These are phyloP conservation scores for Maccullochella peelii DNA, from an alignment of 2,113 vertebrate species.

Conservation along the genomic window DNA sequence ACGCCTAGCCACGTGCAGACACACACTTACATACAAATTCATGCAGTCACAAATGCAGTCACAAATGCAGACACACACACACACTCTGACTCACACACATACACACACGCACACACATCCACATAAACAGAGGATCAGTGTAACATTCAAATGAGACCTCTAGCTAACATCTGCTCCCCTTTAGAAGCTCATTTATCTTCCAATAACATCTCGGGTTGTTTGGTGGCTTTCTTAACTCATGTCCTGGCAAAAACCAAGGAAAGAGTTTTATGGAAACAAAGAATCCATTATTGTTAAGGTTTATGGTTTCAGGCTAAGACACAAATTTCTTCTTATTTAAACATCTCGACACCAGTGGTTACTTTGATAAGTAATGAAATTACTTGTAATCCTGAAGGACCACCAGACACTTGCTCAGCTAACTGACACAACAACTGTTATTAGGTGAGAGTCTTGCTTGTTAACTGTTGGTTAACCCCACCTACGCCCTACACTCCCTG, in stretches of 20 bases:
- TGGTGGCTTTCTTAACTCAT: constrained; percentile 25
- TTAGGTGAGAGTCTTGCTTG: neutral
- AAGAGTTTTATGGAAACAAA: constrained; percentile 29
- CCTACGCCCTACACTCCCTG: neutral
- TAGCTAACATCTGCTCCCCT: constrained; percentile 76
- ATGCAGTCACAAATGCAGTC: constrained; percentile 27
- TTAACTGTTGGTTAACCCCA: neutral
- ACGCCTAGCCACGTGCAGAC: constrained; percentile 64
- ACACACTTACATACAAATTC: constrained; percentile 71
- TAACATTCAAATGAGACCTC: constrained; percentile 74
- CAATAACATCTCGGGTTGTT: constrained; percentile 45
- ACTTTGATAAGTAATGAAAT: neutral
- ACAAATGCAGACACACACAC: constrained; percentile 27
- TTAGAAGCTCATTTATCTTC: constrained; percentile 63
- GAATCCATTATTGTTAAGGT: constrained; percentile 5
- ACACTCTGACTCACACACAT: constrained; percentile 6
- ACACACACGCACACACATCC: constrained; percentile 7
- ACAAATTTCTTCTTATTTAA: neutral
- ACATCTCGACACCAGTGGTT: neutral
- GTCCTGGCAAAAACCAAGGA: neutral
- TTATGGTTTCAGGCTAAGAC: constrained; percentile 1
- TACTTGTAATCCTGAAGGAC: neutral
- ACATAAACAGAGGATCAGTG: constrained; percentile 65
- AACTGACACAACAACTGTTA: neutral
- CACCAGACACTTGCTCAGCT: constrained; percentile 10